phyloP scores from a whole-genome alignment of 2,888 invertebrate genomes.

The Ligdia adustata region DNA sequence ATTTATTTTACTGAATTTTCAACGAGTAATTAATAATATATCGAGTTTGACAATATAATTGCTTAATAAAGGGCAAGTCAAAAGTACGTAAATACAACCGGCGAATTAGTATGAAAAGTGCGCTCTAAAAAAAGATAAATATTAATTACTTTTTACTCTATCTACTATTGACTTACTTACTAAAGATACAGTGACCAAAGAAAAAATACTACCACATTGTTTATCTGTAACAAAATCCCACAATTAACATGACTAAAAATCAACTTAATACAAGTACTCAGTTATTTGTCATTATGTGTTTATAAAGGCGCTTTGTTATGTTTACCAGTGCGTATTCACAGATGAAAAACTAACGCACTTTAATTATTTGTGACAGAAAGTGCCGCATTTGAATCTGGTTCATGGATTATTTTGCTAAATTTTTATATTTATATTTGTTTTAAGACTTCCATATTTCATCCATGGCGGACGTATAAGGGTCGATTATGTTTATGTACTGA shows the following conservation, averaged over 20 bases:
- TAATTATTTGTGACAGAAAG: constrained; percentile 13
- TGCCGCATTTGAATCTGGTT: constrained; percentile 5
- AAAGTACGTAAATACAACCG: too few relatives aligned
- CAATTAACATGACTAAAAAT: constrained; percentile 5
- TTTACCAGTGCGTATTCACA: constrained; percentile 12
- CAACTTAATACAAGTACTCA: constrained; percentile 2
- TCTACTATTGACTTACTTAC: constrained; percentile 4
- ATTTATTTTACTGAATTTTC: too few relatives aligned
- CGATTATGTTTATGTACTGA: too few relatives aligned
- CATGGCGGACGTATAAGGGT: too few relatives aligned
- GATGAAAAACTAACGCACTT: constrained; percentile 6
- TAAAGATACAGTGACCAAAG: constrained; percentile 1
- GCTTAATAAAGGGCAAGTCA: too few relatives aligned
- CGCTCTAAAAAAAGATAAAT: too few relatives aligned
- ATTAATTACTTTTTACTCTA: not conserved
- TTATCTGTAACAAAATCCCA: constrained; percentile 1
- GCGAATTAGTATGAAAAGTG: too few relatives aligned
- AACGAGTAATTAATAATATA: too few relatives aligned
- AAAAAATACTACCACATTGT: constrained; percentile 1
- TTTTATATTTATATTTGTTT: not conserved
- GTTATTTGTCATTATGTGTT: constrained; percentile 4
- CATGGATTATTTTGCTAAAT: constrained; percentile 1
- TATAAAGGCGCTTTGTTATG: not conserved
- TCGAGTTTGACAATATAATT: too few relatives aligned
- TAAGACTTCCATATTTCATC: too few relatives aligned